phyloP scores from a whole-genome alignment of 2,797 vertebrate genomes.

The Anniella stebbinsi region DNA sequence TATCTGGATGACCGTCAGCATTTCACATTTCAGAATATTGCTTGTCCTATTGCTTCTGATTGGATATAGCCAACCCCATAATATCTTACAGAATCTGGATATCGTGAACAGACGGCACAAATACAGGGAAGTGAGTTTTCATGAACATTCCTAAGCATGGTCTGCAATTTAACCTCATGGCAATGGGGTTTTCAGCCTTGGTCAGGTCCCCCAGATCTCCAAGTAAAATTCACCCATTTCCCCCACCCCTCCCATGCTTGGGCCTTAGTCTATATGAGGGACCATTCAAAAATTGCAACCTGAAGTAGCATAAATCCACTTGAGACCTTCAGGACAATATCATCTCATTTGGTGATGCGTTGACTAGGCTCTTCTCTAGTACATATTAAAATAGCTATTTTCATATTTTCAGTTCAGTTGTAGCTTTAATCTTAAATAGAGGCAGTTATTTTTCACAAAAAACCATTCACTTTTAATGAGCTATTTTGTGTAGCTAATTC shows the following conservation, averaged over 20 bases:
- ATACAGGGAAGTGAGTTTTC: neutral
- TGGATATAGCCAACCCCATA: neutral
- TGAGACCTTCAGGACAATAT: neutral
- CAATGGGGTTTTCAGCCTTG: too few species aligned
- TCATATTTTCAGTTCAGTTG: neutral
- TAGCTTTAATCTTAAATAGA: constrained; percentile 30
- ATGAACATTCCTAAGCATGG: neutral
- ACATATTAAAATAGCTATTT: neutral
- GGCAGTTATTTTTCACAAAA: constrained; percentile 1
- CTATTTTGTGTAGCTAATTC: constrained; percentile 25
- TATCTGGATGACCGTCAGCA: neutral
- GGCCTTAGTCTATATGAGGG: neutral
- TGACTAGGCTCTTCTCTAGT: neutral
- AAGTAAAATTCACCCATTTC: neutral
- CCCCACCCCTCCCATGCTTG: neutral
- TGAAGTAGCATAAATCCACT: neutral
- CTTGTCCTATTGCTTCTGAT: neutral
- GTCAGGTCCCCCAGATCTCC: neutral
- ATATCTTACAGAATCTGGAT: neutral
- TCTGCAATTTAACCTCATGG: neutral
- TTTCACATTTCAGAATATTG: neutral
- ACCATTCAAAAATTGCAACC: neutral
- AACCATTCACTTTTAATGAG: constrained; percentile 1
- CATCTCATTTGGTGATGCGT: neutral
- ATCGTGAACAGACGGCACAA: too few species aligned